Evolutionary conservation across 2,797 vertebrate species (phyloP), one percentile per base, ranked within the genome.

Genomic region (Cynodonichthys magdalenae): DNA sequence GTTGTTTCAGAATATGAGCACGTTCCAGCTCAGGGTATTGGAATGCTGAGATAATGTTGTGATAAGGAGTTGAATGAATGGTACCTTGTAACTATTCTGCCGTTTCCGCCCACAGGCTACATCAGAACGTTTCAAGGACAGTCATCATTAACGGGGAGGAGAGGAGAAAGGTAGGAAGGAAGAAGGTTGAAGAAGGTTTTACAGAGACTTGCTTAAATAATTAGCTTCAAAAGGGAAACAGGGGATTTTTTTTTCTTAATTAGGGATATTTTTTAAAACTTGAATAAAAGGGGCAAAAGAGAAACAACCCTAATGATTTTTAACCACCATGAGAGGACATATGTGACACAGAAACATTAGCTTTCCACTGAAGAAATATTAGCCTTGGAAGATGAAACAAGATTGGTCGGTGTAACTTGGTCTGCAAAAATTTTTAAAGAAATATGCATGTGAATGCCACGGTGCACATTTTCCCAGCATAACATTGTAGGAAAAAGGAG

Each of bases 21-120:
- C 2, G 89, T 91, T 92, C 86, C 90, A 86, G 87, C 83, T 91
- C 88, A 91, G 71, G 76, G 88, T 85, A 90, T 84, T 19, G 93
- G 92, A 92, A 92, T 93, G 90, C 82, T 85, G 77, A 77, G 87
- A 87, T 91, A 91, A 90, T 90, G 88, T 84, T 87, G 80, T 83
- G 89, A 91, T 89, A 90, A 90, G 74, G 56, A 80, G 55, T 45
- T 75, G 65, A 79, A 80, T 86, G 83, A 84, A 88, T 80, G 65
- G 69, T 52, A 56, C 15, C 74, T 42, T 83, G 72, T 51, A 76
- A 81, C 72, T 63, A 63, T 76, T 67, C 71, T 71, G 69, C 53
- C 19, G 11, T 52, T 52, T 11, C 18, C 24, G 73, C 69, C 71
- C 46, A 29, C 69, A 77, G 76, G 80, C 67, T 70, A 50, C 55